Percentiles rank a stretch among this genome's conserved stretches.
These are phyloP conservation scores for Ennomos quercinarius DNA, from an alignment of 2,888 invertebrate species.

Conservation along the genomic window DNA sequence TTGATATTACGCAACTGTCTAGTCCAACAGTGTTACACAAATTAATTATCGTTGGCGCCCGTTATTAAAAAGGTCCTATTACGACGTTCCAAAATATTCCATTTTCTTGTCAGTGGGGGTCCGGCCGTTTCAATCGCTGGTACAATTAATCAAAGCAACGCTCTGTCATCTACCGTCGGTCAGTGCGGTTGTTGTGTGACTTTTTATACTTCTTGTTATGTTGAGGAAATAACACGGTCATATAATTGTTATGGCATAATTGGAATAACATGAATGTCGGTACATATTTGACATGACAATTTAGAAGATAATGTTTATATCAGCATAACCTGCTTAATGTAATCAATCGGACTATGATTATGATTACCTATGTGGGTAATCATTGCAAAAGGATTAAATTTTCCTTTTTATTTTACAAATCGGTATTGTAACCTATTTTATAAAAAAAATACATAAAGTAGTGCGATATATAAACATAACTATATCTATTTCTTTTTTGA, in stretches of 20 bases:
- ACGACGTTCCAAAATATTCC: slow-evolving; percentile 72
- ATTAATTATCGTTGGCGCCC: slow-evolving; percentile 73
- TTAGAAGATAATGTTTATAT: no score
- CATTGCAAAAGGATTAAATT: no score
- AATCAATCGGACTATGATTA: no score
- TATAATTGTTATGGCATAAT: slow-evolving; percentile 16
- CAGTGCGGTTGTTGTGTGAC: slow-evolving; percentile 55
- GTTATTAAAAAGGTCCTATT: slow-evolving; percentile 76
- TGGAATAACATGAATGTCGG: slow-evolving; percentile 10
- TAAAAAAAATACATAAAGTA: no score
- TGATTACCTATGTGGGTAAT: no score
- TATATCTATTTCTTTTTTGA: no score
- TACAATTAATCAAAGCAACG: slow-evolving; percentile 83
- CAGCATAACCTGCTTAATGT: no score
- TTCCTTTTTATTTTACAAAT: no score
- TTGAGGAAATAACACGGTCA: slow-evolving; percentile 22
- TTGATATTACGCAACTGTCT: slow-evolving; percentile 42
- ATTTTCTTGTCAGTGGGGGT: slow-evolving; percentile 84
- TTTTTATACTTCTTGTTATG: slow-evolving; percentile 27
- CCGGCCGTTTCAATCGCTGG: slow-evolving; percentile 78
- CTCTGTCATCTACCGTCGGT: slow-evolving; percentile 79
- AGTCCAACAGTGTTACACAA: slow-evolving; percentile 60
- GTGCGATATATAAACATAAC: no score
- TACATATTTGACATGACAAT: background rate
- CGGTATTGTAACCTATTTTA: no score